phyloP scores from a whole-genome alignment of 2,797 vertebrate genomes.

The Merluccius polli region DNA sequence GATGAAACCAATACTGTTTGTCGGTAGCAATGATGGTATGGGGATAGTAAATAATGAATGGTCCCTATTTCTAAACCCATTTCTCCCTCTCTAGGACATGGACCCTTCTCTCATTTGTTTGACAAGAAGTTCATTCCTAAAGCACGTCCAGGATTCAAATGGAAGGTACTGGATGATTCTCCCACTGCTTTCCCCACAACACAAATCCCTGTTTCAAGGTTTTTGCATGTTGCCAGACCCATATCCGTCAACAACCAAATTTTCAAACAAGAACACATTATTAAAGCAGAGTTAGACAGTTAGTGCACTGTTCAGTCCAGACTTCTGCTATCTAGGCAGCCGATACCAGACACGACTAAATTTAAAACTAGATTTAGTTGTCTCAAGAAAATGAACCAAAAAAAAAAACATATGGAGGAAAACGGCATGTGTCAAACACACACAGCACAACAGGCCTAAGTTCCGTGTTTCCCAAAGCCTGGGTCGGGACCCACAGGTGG shows the following conservation, averaged over 20 bases:
- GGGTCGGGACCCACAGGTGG: no score
- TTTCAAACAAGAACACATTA: no score
- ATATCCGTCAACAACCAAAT: background rate
- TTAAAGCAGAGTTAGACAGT: no score
- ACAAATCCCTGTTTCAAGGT: background rate
- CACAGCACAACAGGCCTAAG: no score
- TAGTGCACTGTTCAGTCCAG: no score
- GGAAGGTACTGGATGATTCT: slow-evolving; percentile 77
- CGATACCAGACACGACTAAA: no score
- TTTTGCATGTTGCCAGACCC: background rate
- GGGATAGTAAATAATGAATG: background rate
- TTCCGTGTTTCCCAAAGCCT: no score
- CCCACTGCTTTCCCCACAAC: background rate
- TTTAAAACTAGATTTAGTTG: no score
- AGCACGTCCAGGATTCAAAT: slow-evolving; percentile 68
- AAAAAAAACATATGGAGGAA: no score
- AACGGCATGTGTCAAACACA: no score
- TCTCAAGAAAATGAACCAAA: no score
- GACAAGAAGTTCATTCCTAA: slow-evolving; percentile 89
- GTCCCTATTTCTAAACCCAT: background rate
- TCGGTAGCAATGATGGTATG: background rate
- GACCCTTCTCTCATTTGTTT: slow-evolving; percentile 96
- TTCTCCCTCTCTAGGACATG: slow-evolving; percentile 80
- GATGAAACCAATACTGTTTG: background rate
- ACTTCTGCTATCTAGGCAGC: no score